These are phyloP conservation scores for Megaptera novaeangliae DNA, from an alignment of 2,113 vertebrate genomes.

Conservation along the genomic window DNA sequence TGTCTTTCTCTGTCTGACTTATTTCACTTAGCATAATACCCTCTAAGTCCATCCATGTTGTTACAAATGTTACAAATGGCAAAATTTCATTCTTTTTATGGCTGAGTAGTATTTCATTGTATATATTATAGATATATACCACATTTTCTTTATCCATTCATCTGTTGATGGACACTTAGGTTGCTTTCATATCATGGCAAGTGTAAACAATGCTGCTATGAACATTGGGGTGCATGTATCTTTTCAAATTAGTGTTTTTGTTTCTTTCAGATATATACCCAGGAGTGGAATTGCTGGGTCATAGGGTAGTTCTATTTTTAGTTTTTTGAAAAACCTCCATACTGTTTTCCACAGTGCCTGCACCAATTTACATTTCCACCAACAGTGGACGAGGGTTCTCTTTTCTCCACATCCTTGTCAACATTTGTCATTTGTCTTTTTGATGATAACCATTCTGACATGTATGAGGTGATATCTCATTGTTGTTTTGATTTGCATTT, in stretches of 20 bases:
- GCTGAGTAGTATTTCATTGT: background rate
- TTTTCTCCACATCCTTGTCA: background rate
- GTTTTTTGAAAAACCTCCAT: background rate
- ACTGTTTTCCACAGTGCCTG: background rate
- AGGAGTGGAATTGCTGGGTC: background rate
- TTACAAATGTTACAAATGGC: background rate
- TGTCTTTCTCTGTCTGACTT: background rate
- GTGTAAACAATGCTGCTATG: background rate
- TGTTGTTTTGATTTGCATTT: background rate
- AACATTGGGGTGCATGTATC: background rate
- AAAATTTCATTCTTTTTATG: background rate
- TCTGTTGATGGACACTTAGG: background rate
- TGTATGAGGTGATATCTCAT: background rate
- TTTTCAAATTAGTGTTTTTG: background rate
- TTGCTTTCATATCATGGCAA: background rate
- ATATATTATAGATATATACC: background rate
- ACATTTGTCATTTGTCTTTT: background rate
- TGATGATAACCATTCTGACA: background rate
- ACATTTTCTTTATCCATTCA: background rate
- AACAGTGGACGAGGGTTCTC: background rate
- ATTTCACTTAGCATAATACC: background rate
- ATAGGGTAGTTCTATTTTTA: background rate
- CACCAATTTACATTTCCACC: background rate
- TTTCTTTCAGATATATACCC: background rate
- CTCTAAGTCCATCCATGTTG: background rate